phyloP scores from a whole-genome alignment of 1,140 invertebrate species.

The Hyles vespertilio region DNA sequence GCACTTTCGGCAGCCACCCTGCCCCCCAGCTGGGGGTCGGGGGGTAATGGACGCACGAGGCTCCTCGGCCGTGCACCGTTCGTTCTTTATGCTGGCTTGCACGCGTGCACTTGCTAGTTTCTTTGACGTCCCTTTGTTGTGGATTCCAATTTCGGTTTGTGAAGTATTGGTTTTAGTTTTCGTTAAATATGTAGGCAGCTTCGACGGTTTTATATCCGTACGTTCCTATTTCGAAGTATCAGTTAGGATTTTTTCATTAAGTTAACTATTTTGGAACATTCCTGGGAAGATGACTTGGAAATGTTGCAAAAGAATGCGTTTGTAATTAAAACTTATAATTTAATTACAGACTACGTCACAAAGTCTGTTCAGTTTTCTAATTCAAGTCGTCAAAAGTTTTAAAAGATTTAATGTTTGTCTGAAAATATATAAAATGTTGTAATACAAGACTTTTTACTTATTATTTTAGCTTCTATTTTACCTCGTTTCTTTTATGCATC shows the following conservation, averaged over 20 bases:
- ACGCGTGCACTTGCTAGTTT: conserved; percentile 71
- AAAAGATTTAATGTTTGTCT: not conserved
- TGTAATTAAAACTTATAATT: too few relatives aligned
- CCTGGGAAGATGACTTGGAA: too few relatives aligned
- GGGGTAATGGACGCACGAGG: conserved; percentile 70
- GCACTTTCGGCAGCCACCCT: conserved; percentile 49
- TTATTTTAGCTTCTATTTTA: not conserved
- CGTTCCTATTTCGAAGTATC: too few relatives aligned
- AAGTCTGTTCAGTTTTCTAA: too few relatives aligned
- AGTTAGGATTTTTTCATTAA: too few relatives aligned
- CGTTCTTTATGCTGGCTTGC: conserved; percentile 62
- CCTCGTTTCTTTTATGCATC: conserved; percentile 35
- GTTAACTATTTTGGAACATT: too few relatives aligned
- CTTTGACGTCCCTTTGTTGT: conserved; percentile 73
- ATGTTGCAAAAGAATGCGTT: too few relatives aligned
- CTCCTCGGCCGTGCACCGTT: conserved; percentile 57
- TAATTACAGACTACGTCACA: too few relatives aligned
- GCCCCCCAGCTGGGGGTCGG: conserved; percentile 30
- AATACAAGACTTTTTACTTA: not conserved
- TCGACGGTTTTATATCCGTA: too few relatives aligned
- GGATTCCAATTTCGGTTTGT: conserved; percentile 62
- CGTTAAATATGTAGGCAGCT: too few relatives aligned
- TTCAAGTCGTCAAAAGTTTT: not conserved
- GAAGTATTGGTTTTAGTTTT: conserved; percentile 6
- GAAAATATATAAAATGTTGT: not conserved